Conservation (phyloP, 2,888 invertebrate genomes). For the Leptinotarsa rubiginosa region DNA sequence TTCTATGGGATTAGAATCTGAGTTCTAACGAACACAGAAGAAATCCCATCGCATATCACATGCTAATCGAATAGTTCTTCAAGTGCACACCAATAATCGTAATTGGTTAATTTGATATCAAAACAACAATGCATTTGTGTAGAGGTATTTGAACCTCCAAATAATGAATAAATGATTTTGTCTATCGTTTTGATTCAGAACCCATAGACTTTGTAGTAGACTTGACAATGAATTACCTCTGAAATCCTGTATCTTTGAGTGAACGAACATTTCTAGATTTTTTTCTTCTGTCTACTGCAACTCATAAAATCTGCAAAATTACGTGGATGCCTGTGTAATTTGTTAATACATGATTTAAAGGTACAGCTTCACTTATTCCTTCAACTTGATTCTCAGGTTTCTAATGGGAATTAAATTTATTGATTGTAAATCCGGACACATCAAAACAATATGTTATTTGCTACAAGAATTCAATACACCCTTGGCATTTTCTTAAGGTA, state of each 20-base stretch:
- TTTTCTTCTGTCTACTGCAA: too few species aligned
- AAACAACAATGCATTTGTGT: constrained; percentile 18
- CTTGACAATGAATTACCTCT: constrained; percentile 24
- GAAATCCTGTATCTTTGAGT: constrained; percentile 23
- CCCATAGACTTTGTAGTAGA: constrained; percentile 17
- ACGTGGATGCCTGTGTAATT: too few species aligned
- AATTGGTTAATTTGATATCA: too few species aligned
- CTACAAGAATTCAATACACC: constrained; percentile 45
- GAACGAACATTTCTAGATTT: constrained; percentile 14
- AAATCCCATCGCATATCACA: too few species aligned
- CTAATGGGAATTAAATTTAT: not conserved
- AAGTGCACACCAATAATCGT: not conserved
- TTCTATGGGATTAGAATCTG: constrained; percentile 4
- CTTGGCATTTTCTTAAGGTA: too few species aligned
- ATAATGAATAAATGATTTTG: constrained; percentile 51
- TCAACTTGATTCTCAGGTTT: constrained; percentile 1
- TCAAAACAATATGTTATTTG: constrained; percentile 45
- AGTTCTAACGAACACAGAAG: not conserved
- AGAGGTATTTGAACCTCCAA: constrained; percentile 59
- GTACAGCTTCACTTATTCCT: too few species aligned
- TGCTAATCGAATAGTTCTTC: too few species aligned
- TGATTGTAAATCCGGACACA: constrained; percentile 47
- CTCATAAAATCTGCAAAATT: too few species aligned
- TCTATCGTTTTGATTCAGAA: constrained; percentile 18
- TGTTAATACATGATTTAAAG: too few species aligned